These are phyloP conservation scores for Drosophila borealis DNA, from an alignment of 2,888 invertebrate species.

Conservation along the genomic window DNA sequence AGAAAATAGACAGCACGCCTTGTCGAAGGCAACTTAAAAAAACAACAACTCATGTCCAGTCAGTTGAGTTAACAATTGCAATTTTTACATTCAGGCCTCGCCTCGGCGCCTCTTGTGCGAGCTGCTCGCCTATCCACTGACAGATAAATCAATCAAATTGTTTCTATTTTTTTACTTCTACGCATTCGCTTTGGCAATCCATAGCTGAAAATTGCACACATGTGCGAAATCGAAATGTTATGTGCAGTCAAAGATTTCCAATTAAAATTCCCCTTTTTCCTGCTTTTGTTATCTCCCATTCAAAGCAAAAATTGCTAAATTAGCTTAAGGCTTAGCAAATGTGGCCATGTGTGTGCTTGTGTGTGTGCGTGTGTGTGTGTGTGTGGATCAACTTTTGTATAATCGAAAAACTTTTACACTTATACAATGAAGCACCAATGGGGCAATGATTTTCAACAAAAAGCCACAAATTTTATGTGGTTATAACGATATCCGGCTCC, in stretches of 20 bases:
- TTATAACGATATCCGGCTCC: slow-evolving; percentile 56
- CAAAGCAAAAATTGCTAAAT: slow-evolving; percentile 64
- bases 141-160: slow-evolving; percentile 76
- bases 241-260: slow-evolving; percentile 69
- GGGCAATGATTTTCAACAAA: slow-evolving; percentile 57
- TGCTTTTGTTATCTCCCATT: slow-evolving; percentile 44
- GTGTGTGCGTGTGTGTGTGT: slow-evolving; percentile 23
- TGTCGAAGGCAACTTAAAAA: neutral
- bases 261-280: slow-evolving; percentile 64
- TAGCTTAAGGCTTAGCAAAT: slow-evolving; percentile 59
- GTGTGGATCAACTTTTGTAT: slow-evolving; percentile 57
- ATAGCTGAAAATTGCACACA: slow-evolving; percentile 14
- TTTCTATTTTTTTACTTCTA: slow-evolving; percentile 7
- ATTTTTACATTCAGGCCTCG: slow-evolving; percentile 52
- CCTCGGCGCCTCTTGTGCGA: slow-evolving; percentile 17
- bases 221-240: slow-evolving; percentile 36
- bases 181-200: slow-evolving; percentile 11
- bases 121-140: slow-evolving; percentile 54
- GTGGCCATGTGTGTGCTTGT: slow-evolving; percentile 1
- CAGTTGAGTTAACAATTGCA: slow-evolving; percentile 76
- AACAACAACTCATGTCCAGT: slow-evolving; percentile 44
- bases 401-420: slow-evolving; percentile 76
- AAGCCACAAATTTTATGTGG: slow-evolving; percentile 53
- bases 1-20: slow-evolving; percentile 32
- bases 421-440: slow-evolving; percentile 50